Base-by-base conservation (phyloP, 2,113 vertebrate genomes). In the Ailuropoda melanoleuca region DNA sequence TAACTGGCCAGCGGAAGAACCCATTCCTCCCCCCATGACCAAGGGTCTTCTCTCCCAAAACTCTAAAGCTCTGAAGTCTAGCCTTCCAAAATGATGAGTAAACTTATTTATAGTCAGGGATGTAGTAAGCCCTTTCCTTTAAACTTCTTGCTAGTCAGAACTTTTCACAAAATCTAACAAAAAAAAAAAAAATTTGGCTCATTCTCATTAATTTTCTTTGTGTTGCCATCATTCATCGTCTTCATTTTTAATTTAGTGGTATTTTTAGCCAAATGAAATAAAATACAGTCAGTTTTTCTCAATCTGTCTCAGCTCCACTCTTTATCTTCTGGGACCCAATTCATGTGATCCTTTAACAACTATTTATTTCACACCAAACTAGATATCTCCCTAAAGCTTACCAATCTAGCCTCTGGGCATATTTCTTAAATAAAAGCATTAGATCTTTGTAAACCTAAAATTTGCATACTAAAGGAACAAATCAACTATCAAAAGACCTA, bases 351-450 rank as follows among this genome's bases (percentile, higher is more conserved):
- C 98, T 99, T 99, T 99, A 99, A 99, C 99, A 99, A 99, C 99
- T 99, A 99, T 99, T 99, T 99, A 99, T 99, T 99, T 99, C 99
- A 98, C 98, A 99, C 98, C 98, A 98, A 99, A 99, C 99, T 99
- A 99, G 99, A 98, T 99, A 99, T 99, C 98, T 99, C 99, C 99
- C 99, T 99, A 98, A 99, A 99, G 99, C 98, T 98, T 99, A 99
- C 98, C 98, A 99, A 99, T 98, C 99, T 99, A 98, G 99, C 99
- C 99, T 97, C 97, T 98, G 99, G 99, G 99, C 99, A 99, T 98
- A 99, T 99, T 99, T 99, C 99, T 99, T 99, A 99, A 99, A 99
- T 99, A 99, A 99, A 99, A 99, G 99, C 99, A 99, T 99, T 97
- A 98, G 98, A 99, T 99, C 99, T 99, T 99, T 99, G 99, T 99